Evolutionary conservation across 30 jellyfish, hydroid and myxozoan genomes (phyloP), one percentile per base, ranked within the genome.

Genomic region (Chrysaora quinquecirrha): DNA sequence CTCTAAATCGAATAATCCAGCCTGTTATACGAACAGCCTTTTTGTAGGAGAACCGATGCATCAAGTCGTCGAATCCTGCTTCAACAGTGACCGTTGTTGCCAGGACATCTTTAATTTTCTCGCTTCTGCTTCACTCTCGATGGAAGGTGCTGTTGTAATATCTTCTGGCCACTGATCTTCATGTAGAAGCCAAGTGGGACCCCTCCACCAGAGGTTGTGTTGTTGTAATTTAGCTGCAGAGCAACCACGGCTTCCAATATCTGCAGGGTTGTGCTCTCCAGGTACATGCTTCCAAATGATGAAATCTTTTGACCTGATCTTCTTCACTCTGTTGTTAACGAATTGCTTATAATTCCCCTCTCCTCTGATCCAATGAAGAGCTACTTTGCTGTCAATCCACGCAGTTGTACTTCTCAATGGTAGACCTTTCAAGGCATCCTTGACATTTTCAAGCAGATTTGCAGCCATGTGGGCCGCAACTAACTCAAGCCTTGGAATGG

Each of bases 171-270:
- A 79, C 22, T 62, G 60, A 0, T 20, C 16, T 31, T 79, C 32
- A 29, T 65, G 27, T n/a, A 20, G 3, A 23, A 63, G 58, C 95
- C 95, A 83, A 22, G 49, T 23, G 32, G 90, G 91, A 9, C 95
- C 95, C 34, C 73, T 32, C 31, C n/a, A 56, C 95, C 95, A 84
- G 12, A 10, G 16, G 19, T 19, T 47, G 14, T 24, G 22, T 29
- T 21, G 30, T 1, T 23, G 35, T 30, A 84, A 32, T 58, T 75
- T 46, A 31, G 50, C 28, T 2, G 60, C 84, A 9, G 24, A 29
- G 34, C 81, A 46, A 25, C 95, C 75, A 22, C 90, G 43, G 34
- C 91, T 84, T 25, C 95, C 95, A 20, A 84, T 52, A 48, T 83
- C 94, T 10, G 89, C 82, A 7, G 94, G 89, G 69, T 83, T 83